Evolutionary conservation across 2,797 vertebrate genomes (phyloP).

Genomic region (Micrastur ruficollis): DNA sequence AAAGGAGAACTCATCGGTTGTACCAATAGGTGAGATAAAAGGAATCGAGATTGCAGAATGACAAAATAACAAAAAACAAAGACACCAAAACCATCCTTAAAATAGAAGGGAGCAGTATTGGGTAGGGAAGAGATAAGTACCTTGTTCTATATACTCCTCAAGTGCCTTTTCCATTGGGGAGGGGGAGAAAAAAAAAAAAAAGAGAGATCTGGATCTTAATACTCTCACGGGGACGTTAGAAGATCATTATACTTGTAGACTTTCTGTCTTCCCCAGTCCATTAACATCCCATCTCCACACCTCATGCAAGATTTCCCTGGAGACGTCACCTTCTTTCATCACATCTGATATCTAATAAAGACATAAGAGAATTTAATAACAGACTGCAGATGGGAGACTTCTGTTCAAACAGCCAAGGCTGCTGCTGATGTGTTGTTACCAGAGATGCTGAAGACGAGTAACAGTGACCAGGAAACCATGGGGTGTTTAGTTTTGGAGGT

Average conservation of each 20-base stretch:
- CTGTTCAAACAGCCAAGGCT: not conserved
- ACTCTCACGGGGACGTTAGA: not conserved
- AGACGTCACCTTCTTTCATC: slow-evolving; percentile 11
- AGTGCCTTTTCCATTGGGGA: not conserved
- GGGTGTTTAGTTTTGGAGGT: not conserved
- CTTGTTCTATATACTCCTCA: not conserved
- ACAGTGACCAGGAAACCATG: accelerated
- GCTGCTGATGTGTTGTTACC: not conserved
- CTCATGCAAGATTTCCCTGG: slow-evolving; percentile 5
- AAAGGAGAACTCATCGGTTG: not conserved
- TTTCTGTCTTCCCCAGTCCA: not conserved
- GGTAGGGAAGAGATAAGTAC: not conserved
- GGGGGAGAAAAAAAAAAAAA: not conserved
- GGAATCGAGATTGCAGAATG: not conserved
- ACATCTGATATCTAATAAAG: slow-evolving; percentile 39
- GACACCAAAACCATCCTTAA: not conserved
- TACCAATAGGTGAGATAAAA: not conserved
- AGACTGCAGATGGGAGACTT: not conserved
- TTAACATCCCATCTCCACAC: not conserved
- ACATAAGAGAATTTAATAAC: slow-evolving; percentile 42
- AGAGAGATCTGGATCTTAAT: not conserved
- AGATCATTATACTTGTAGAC: not conserved
- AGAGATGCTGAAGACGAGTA: not conserved
- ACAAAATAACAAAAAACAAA: not conserved
- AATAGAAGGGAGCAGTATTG: not conserved